phyloP scores from a whole-genome alignment of 92 coral and sea anemone species.

The Umimayanthus chanpuru region DNA sequence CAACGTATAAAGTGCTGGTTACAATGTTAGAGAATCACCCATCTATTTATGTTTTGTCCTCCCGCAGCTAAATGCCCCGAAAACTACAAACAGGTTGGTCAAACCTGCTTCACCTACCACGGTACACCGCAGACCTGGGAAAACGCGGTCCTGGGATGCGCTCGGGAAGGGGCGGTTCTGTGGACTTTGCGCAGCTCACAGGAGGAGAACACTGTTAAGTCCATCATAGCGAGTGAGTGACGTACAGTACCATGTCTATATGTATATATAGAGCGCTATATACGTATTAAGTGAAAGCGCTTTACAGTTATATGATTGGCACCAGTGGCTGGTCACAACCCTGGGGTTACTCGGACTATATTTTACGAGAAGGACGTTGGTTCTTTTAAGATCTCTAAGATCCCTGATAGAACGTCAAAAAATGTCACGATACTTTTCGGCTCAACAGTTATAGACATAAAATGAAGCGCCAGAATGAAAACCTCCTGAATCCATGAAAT shows the following conservation, averaged over 20 bases:
- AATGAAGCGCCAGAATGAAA: neutral
- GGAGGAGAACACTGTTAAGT: constrained; percentile 54
- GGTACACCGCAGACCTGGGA: constrained; percentile 71
- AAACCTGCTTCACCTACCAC: constrained; percentile 65
- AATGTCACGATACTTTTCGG: neutral
- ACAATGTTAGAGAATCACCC: too few species aligned
- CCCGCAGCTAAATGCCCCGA: constrained; percentile 62
- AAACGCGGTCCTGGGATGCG: constrained; percentile 68
- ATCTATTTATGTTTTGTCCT: neutral
- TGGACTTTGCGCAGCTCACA: constrained; percentile 65
- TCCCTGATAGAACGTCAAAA: neutral
- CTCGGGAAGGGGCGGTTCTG: constrained; percentile 70
- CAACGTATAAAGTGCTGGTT: neutral
- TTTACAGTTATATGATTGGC: too few species aligned
- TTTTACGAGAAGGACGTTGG: too few species aligned
- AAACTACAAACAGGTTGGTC: constrained; percentile 51
- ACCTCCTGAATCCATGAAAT: too few species aligned
- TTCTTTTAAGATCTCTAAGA: too few species aligned
- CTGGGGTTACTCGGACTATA: too few species aligned
- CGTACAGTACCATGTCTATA: too few species aligned
- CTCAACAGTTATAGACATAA: neutral
- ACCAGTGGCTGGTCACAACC: too few species aligned
- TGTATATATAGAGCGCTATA: neutral
- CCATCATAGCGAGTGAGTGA: constrained; percentile 51
- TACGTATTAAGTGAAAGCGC: neutral